Evolutionary conservation across 92 coral and sea anemone species (phyloP).

Genomic region (Metridium senile): DNA sequence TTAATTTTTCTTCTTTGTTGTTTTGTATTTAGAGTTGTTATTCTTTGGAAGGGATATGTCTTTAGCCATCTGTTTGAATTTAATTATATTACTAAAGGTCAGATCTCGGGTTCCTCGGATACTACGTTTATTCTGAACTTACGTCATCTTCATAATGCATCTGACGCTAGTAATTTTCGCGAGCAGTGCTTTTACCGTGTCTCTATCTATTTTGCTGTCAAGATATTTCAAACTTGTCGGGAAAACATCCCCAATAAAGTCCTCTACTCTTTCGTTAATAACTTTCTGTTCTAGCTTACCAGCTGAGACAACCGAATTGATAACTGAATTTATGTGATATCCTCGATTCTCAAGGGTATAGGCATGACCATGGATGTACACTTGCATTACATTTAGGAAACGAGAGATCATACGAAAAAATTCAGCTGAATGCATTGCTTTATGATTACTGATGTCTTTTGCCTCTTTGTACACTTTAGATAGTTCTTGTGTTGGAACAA

Average conservation of each 20-base stretch:
- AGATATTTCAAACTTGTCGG: conserved; percentile 3
- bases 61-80: conserved; percentile 12
- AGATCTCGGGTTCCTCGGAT: not conserved
- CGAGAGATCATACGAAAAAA: conserved; percentile 30
- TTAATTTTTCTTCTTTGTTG: not conserved
- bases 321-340: not conserved
- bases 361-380: conserved; percentile 40
- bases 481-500: not conserved
- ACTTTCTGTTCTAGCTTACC: not conserved
- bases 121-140: not conserved
- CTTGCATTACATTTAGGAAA: conserved; percentile 44
- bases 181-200: conserved; percentile 16
- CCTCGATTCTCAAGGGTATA: conserved; percentile 46
- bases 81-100: conserved; percentile 1
- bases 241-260: not conserved
- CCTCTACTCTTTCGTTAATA: not conserved
- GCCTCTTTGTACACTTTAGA: not conserved
- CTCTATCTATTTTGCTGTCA: conserved; percentile 22
- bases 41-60: conserved; percentile 8
- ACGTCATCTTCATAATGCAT: conserved; percentile 7
- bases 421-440: conserved; percentile 5
- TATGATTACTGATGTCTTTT: not conserved
- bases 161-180: conserved; percentile 18
- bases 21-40: not conserved
- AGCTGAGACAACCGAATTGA: not conserved